phyloP scores from a whole-genome alignment of 1,140 invertebrate species.

The Bombus huntii region DNA sequence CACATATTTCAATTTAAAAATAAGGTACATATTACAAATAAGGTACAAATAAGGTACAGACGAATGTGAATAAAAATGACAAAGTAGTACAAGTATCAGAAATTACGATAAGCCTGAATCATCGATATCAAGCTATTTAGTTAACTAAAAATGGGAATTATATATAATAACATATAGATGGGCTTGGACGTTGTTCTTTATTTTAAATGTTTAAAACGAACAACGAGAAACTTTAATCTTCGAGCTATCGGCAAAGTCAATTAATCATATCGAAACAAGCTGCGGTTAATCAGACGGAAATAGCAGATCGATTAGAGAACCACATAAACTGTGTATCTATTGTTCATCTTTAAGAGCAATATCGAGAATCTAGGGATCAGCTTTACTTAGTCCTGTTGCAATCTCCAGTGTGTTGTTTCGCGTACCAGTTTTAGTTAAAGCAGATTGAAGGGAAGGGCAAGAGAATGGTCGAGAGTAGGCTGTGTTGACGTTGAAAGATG shows the following conservation, averaged over 20 bases:
- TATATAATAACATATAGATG: too few relatives aligned
- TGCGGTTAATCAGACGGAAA: constrained; percentile 67
- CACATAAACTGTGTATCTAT: constrained; percentile 69
- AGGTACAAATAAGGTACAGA: too few relatives aligned
- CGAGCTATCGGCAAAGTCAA: constrained; percentile 15
- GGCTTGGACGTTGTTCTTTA: too few relatives aligned
- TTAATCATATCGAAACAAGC: constrained; percentile 71
- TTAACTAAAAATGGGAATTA: too few relatives aligned
- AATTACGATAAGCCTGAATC: too few relatives aligned
- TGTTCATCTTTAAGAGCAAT: constrained; percentile 63
- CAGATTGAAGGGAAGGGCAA: constrained; percentile 30
- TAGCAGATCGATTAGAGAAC: constrained; percentile 55
- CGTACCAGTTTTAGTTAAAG: constrained; percentile 24
- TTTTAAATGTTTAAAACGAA: too few relatives aligned
- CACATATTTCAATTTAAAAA: background rate
- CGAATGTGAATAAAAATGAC: too few relatives aligned
- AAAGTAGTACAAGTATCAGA: too few relatives aligned
- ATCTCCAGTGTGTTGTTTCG: constrained; percentile 27
- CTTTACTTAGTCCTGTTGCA: background rate
- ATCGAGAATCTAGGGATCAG: background rate
- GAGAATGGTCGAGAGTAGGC: constrained; percentile 65
- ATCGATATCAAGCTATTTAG: too few relatives aligned
- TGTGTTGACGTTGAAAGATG: constrained; percentile 73
- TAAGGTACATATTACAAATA: too few relatives aligned
- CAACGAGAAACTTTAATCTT: background rate